These are phyloP conservation scores for Cloeon dipterum DNA, from an alignment of 2,888 invertebrate genomes.

Conservation along the genomic window DNA sequence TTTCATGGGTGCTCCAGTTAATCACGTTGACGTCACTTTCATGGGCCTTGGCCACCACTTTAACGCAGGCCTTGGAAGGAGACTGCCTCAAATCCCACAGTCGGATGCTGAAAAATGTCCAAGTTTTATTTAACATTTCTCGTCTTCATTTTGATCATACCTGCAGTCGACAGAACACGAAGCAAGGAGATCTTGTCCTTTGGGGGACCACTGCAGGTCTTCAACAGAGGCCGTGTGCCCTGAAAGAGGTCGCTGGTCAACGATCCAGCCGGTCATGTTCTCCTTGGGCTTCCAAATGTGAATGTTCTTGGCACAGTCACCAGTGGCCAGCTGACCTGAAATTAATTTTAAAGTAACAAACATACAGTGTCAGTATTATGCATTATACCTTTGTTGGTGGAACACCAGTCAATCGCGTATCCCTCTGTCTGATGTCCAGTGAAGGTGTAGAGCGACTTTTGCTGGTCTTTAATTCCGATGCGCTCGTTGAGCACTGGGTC, in stretches of 20 bases:
- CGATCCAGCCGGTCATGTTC: constrained; percentile 52
- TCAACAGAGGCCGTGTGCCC: constrained; percentile 88
- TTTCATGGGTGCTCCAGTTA: constrained; percentile 84
- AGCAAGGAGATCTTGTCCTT: constrained; percentile 66
- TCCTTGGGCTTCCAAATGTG: constrained; percentile 78
- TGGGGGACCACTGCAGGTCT: constrained; percentile 97
- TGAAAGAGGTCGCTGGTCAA: constrained; percentile 68
- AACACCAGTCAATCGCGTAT: constrained; percentile 86
- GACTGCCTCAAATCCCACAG: constrained; percentile 88
- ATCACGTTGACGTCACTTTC: constrained; percentile 89
- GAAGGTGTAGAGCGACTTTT: constrained; percentile 59
- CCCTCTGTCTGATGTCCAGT: constrained; percentile 86
- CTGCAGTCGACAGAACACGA: constrained; percentile 73
- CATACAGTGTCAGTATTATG: neutral
- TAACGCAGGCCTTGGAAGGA: constrained; percentile 75
- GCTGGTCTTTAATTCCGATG: constrained; percentile 10
- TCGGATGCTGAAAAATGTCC: constrained; percentile 34
- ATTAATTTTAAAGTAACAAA: constrained; percentile 5
- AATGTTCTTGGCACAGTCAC: constrained; percentile 82
- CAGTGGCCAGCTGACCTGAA: constrained; percentile 63
- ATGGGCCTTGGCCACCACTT: constrained; percentile 69
- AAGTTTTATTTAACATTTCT: too few relatives aligned
- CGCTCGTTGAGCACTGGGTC: constrained; percentile 7
- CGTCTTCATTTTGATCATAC: constrained; percentile 18
- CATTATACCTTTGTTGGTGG: constrained; percentile 40